phyloP scores from a whole-genome alignment of 2,797 vertebrate species.

The Sebastolobus alascanus region DNA sequence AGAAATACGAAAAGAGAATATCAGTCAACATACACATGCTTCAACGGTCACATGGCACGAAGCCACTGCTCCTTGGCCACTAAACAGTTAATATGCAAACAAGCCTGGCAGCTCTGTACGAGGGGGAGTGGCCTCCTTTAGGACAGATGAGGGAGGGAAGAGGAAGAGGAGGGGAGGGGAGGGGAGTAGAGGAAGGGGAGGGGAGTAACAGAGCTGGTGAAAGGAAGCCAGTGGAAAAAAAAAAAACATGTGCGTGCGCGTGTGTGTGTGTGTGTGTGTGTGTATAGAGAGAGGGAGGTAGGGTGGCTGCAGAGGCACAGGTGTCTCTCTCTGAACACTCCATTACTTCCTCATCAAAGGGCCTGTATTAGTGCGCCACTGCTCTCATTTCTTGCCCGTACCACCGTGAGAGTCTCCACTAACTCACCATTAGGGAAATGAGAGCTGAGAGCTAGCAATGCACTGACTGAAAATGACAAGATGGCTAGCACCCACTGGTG shows the following conservation, averaged over 20 bases:
- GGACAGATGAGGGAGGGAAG: slow-evolving; percentile 64
- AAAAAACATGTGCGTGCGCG: background rate
- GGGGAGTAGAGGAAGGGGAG: slow-evolving; percentile 58
- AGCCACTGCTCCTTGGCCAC: slow-evolving; percentile 78
- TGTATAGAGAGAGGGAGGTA: slow-evolving; percentile 4
- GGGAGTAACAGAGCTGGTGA: slow-evolving; percentile 56
- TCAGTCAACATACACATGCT: slow-evolving; percentile 54
- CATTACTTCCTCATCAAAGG: slow-evolving; percentile 81
- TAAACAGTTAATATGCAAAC: slow-evolving; percentile 90
- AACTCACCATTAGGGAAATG: slow-evolving; percentile 72
- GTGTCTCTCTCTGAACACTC: slow-evolving; percentile 79
- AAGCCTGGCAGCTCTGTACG: slow-evolving; percentile 67
- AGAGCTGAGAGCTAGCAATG: slow-evolving; percentile 47
- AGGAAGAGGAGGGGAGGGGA: slow-evolving; percentile 47
- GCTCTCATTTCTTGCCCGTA: slow-evolving; percentile 58
- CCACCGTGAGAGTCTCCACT: slow-evolving; percentile 55
- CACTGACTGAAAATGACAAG: slow-evolving; percentile 49
- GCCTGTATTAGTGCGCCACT: slow-evolving; percentile 63
- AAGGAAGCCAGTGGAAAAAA: slow-evolving; percentile 48
- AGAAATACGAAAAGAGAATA: slow-evolving; percentile 13
- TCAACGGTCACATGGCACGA: slow-evolving; percentile 73
- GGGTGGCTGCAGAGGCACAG: slow-evolving; percentile 74
- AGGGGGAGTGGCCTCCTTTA: slow-evolving; percentile 78
- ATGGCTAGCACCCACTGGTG: slow-evolving; percentile 35
- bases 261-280: background rate